A percentile compares a stretch with the other conserved stretches of the same genome.
phyloP scores from a whole-genome alignment of 2,888 invertebrate genomes.

The Nemotelus nigrinus region DNA sequence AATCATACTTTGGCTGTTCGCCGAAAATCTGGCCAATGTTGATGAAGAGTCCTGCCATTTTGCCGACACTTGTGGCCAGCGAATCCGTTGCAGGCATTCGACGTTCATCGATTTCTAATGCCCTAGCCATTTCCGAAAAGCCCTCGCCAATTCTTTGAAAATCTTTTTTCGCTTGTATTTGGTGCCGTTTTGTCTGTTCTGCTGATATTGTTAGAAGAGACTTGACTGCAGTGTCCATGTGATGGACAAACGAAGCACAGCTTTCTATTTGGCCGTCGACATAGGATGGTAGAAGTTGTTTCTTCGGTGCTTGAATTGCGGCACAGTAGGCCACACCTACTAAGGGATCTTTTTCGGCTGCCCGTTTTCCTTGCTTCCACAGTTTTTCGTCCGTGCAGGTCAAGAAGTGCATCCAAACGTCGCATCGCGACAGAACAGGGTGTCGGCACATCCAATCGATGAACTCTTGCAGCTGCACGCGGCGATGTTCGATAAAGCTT shows the following conservation, averaged over 20 bases:
- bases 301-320: conserved; percentile 85
- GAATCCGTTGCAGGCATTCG: conserved; percentile 68
- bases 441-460: conserved; percentile 96
- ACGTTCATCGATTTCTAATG: conserved; percentile 82
- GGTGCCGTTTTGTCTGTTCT: conserved; percentile 88
- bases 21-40: conserved; percentile 90
- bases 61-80: conserved; percentile 82
- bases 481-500: conserved; percentile 93
- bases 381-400: conserved; percentile 97
- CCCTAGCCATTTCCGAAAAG: conserved; percentile 83
- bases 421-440: conserved; percentile 90
- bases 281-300: conserved; percentile 76
- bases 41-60: conserved; percentile 89
- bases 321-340: conserved; percentile 91
- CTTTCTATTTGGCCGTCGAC: conserved; percentile 86
- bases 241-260: conserved; percentile 82
- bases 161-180: conserved; percentile 75
- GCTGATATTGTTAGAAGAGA: conserved; percentile 80
- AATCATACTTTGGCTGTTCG: conserved; percentile 88
- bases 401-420: conserved; percentile 97
- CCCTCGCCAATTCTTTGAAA: conserved; percentile 90
- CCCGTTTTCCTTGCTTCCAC: conserved; percentile 96
- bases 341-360: conserved; percentile 93
- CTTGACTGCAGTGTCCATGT: conserved; percentile 89
- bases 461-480: conserved; percentile 94